phyloP scores from a whole-genome alignment of 2,113 vertebrate genomes.

The Diphyllodes magnificus region DNA sequence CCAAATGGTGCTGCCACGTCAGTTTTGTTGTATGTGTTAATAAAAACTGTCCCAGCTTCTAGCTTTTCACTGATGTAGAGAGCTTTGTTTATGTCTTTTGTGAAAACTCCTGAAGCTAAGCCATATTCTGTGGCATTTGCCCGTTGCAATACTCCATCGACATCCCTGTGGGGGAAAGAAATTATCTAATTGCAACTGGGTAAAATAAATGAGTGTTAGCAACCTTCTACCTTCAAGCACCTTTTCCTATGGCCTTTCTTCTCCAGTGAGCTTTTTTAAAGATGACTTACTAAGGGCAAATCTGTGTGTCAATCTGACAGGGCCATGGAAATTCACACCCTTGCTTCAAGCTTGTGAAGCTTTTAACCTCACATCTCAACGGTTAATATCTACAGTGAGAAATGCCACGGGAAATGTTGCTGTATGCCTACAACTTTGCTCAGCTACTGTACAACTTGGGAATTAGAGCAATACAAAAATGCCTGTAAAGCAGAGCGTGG shows the following conservation, averaged over 20 bases:
- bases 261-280: background rate
- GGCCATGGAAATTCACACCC: background rate
- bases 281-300: background rate
- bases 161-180: conserved; percentile 71
- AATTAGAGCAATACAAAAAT: background rate
- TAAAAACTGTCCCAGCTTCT: conserved; percentile 92
- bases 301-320: background rate
- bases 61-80: conserved; percentile 93
- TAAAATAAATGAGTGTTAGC: background rate
- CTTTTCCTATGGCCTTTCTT: background rate
- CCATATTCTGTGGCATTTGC: conserved; percentile 94
- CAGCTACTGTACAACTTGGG: background rate
- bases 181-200: background rate
- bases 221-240: background rate
- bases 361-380: background rate
- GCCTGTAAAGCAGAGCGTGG: background rate
- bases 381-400: background rate
- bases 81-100: conserved; percentile 92
- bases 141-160: conserved; percentile 85
- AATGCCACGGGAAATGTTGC: background rate
- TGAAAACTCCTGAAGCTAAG: conserved; percentile 94
- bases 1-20: conserved; percentile 95
- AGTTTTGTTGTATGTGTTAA: conserved; percentile 98
- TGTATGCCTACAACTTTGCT: background rate
- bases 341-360: background rate